Evolutionary conservation across 2,888 invertebrate species (phyloP).

Genomic region (Mesoligia furuncula): DNA sequence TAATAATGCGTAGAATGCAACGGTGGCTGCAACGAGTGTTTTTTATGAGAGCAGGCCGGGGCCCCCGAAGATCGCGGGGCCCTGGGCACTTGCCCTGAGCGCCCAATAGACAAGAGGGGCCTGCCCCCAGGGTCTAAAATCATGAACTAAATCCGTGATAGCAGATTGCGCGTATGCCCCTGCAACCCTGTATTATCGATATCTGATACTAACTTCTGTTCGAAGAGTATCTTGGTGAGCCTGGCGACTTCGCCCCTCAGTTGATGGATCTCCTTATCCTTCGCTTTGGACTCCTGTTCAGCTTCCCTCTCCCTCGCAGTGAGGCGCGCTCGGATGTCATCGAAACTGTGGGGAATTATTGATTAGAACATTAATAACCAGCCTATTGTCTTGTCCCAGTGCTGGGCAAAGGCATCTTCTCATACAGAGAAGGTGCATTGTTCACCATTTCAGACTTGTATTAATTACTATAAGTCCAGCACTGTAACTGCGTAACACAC

Average conservation of each 20-base stretch:
- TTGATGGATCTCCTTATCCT: constrained; percentile 82
- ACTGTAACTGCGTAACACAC: too few relatives aligned
- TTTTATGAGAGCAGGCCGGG: too few relatives aligned
- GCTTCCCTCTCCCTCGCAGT: constrained; percentile 77
- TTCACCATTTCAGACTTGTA: too few relatives aligned
- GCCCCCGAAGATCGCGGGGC: too few relatives aligned
- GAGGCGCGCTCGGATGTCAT: constrained; percentile 85
- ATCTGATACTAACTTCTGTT: constrained; percentile 76
- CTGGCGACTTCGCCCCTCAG: constrained; percentile 84
- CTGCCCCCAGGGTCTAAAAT: too few relatives aligned
- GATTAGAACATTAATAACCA: background rate
- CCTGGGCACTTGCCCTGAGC: too few relatives aligned
- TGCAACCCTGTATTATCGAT: background rate
- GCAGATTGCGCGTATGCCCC: background rate
- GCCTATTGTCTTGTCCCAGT: background rate
- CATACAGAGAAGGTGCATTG: too few relatives aligned
- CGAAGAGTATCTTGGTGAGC: constrained; percentile 85
- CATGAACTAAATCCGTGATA: background rate
- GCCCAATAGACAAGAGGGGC: too few relatives aligned
- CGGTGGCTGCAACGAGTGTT: too few relatives aligned
- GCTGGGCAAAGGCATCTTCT: background rate
- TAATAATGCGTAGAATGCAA: too few relatives aligned
- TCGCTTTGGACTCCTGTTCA: constrained; percentile 78
- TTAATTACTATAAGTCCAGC: too few relatives aligned
- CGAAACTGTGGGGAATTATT: constrained; percentile 78